Percentiles rank a stretch among this genome's conserved stretches.
phyloP scores from a whole-genome alignment of 2,888 invertebrate species.

The Pseudococcus jackbeardsleyi region DNA sequence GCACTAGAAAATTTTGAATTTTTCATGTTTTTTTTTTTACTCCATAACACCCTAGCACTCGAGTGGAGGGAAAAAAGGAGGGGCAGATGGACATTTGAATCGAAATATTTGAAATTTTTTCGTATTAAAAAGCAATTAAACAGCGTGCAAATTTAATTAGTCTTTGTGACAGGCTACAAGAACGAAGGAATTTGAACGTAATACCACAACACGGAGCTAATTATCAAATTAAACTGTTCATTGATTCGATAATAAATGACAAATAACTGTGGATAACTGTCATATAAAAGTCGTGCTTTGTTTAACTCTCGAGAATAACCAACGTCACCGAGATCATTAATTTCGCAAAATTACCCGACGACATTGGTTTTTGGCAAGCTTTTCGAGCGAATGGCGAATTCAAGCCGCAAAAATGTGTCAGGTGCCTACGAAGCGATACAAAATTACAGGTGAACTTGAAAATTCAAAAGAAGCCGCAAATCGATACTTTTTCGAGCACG shows the following conservation, averaged over 20 bases:
- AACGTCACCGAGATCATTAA: background rate
- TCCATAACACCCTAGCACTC: no score
- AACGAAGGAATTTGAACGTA: background rate
- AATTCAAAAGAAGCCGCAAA: background rate
- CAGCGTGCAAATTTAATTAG: background rate
- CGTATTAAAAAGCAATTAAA: background rate
- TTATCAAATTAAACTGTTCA: background rate
- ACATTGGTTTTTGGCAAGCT: no score
- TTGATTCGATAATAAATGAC: constrained; percentile 22
- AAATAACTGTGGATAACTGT: background rate
- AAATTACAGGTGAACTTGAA: constrained; percentile 24
- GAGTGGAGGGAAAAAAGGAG: no score
- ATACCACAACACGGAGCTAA: background rate
- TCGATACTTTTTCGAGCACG: background rate
- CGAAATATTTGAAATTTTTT: background rate
- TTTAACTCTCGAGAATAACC: background rate
- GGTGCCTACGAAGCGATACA: background rate
- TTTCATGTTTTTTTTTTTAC: background rate
- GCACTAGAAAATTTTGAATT: background rate
- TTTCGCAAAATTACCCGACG: background rate
- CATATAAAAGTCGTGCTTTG: constrained; percentile 6
- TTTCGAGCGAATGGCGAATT: no score
- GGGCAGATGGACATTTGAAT: background rate
- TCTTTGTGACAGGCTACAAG: background rate
- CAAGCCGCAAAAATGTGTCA: background rate